Conservation (phyloP, 2,888 invertebrate genomes). For the Cephus pulcher region DNA sequence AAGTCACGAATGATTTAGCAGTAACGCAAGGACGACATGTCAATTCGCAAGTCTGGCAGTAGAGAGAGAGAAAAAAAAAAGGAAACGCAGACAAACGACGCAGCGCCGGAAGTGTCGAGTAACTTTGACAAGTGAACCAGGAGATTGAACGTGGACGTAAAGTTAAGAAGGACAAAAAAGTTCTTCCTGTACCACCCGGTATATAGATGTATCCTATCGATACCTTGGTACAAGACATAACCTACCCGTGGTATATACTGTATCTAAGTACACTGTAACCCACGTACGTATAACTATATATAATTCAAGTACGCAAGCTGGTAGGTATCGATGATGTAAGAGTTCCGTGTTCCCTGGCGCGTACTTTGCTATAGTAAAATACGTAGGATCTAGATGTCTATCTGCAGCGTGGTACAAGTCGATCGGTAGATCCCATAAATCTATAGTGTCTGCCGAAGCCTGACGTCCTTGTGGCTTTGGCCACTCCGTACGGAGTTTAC, state of each 20-base stretch:
- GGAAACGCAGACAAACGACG: neutral
- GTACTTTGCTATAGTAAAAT: constrained; percentile 10
- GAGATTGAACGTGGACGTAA: neutral
- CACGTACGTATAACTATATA: neutral
- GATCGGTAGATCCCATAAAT: constrained; percentile 51
- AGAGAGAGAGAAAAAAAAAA: neutral
- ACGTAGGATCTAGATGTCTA: constrained; percentile 51
- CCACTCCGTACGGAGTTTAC: constrained; percentile 37
- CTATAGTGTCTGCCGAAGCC: constrained; percentile 44
- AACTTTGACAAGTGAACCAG: neutral
- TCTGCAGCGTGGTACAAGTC: constrained; percentile 46
- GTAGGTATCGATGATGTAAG: constrained; percentile 49
- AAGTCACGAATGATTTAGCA: neutral
- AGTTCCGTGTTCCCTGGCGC: constrained; percentile 49
- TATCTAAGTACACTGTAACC: neutral
- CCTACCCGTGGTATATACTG: neutral
- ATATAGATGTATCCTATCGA: neutral
- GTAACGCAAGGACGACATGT: neutral
- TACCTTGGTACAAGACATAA: neutral
- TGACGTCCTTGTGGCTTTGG: constrained; percentile 51
- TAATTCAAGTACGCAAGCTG: neutral
- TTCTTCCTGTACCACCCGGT: neutral
- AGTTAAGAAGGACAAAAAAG: neutral
- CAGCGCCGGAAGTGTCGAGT: neutral
- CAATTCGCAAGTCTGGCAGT: neutral